A percentile compares a stretch with the other conserved stretches of the same genome.
Evolutionary conservation across 2,797 vertebrate genomes (phyloP).

Genomic region (Leptoclinus maculatus): DNA sequence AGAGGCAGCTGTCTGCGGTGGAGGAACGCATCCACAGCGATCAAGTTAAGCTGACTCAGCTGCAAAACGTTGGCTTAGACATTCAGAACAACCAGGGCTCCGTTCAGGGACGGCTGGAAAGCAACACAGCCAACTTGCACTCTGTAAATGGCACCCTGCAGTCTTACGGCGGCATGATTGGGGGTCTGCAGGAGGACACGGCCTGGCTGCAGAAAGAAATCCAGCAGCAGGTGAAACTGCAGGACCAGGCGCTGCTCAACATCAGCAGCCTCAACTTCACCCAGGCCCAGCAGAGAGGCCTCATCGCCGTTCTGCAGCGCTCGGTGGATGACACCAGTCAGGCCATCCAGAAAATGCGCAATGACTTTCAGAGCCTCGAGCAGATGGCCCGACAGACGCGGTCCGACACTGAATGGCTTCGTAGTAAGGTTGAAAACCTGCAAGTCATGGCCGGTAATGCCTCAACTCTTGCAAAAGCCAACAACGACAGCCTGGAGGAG

Average conservation of each 20-base stretch:
- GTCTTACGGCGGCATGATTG: slow-evolving; percentile 87
- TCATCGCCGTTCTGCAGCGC: slow-evolving; percentile 88
- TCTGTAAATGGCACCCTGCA: slow-evolving; percentile 92
- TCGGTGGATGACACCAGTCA: slow-evolving; percentile 91
- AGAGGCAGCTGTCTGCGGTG: slow-evolving; percentile 90
- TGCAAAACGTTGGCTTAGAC: slow-evolving; percentile 87
- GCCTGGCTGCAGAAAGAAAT: slow-evolving; percentile 89
- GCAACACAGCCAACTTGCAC: slow-evolving; percentile 88
- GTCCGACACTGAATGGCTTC: slow-evolving; percentile 92
- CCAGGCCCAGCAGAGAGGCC: slow-evolving; percentile 91
- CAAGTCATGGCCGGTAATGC: slow-evolving; percentile 89
- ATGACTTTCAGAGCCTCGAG: slow-evolving; percentile 91
- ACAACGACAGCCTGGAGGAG: slow-evolving; percentile 93
- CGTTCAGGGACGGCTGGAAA: slow-evolving; percentile 88
- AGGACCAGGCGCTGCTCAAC: slow-evolving; percentile 87
- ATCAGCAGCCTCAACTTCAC: slow-evolving; percentile 93
- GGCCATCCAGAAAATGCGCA: slow-evolving; percentile 90
- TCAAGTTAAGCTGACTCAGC: slow-evolving; percentile 90
- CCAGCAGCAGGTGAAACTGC: slow-evolving; percentile 89
- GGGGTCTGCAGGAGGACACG: slow-evolving; percentile 90
- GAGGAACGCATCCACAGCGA: slow-evolving; percentile 90
- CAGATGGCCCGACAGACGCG: slow-evolving; percentile 90
- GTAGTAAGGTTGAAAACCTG: slow-evolving; percentile 90
- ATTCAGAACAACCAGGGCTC: slow-evolving; percentile 89
- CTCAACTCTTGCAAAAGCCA: slow-evolving; percentile 89